Base-by-base conservation (phyloP, 2,113 vertebrate genomes). In the Ceyx cyanopectus region DNA sequence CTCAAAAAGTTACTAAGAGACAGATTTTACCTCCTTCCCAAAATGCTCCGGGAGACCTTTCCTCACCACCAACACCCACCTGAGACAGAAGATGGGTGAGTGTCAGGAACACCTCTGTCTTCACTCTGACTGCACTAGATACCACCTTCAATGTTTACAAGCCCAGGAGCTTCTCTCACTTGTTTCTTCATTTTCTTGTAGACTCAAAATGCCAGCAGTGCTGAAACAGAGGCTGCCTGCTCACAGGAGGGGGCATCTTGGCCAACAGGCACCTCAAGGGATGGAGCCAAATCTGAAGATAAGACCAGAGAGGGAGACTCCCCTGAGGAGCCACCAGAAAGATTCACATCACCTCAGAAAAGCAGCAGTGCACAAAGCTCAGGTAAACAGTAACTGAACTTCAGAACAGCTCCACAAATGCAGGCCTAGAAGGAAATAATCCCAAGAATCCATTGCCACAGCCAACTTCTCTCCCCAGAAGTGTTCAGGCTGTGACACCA, bases 321-420 rank as follows among this genome's bases (percentile, higher is more conserved):
- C 54, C 87, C 93, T 8, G 91, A 94, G 20, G 82, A 85, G 19
- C 43, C 90, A 88, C 69, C 69, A 85, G 89, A 92, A 92, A 91
- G 67, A 51, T 58, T 86, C 54, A 54, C 79, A 34, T 81, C 89
- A 58, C 85, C 82, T 46, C 76, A 70, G 77, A 63, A 86, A 89
- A 87, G 34, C 81, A 96, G 79, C 14, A 24, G 40, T 37, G 46
- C 18, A 75, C 43, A 88, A 93, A 92, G 90, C 57, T 83, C 81
- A 94, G 90, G 95, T 97, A 93, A 96, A 29, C 14, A 40, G 19
- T 21, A 26, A 12, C 2, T 77, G 70, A 61, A 58, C 57, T 23
- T 84, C 9, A 14, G 43, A 60, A 12, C 43, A 79, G 40, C 62
- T 79, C 63, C 54, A 58, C 30, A 85, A 48, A 79, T 0, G 1